Evolutionary conservation across 2,113 vertebrate genomes (phyloP).

Genomic region (Camelus bactrianus): DNA sequence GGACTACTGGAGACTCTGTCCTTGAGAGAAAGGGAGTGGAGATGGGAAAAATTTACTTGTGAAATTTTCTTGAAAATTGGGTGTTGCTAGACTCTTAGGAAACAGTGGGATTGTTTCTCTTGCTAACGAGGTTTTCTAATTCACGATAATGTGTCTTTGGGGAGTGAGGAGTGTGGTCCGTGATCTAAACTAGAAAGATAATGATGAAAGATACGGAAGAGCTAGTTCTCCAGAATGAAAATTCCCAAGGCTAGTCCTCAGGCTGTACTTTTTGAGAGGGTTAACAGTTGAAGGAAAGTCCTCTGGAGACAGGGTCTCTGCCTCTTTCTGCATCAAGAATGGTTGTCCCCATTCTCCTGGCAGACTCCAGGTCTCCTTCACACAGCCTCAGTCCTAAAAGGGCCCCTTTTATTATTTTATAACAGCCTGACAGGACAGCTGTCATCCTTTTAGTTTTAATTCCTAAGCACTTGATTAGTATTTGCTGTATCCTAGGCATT

Average conservation of each 20-base stretch:
- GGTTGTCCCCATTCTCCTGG: neutral
- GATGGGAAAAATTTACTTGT: neutral
- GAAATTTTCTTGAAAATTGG: conserved; percentile 35
- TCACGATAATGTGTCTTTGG: neutral
- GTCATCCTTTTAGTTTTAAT: neutral
- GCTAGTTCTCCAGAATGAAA: neutral
- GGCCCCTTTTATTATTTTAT: neutral
- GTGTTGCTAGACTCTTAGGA: conserved; percentile 28
- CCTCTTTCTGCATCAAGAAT: neutral
- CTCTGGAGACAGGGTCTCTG: neutral
- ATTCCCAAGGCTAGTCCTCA: neutral
- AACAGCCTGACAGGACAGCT: neutral
- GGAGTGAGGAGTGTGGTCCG: neutral
- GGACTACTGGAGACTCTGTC: neutral
- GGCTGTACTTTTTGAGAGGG: neutral
- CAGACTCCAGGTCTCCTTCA: neutral
- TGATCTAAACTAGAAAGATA: neutral
- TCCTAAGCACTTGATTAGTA: neutral
- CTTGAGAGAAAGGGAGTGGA: neutral
- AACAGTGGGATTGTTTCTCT: neutral
- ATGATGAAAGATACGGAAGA: neutral
- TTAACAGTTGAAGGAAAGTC: neutral
- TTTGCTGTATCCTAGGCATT: neutral
- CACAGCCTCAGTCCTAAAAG: neutral
- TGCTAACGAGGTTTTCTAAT: neutral